Evolutionary conservation across 2,888 invertebrate genomes (phyloP).

Genomic region (Lasioglossum vierecki): DNA sequence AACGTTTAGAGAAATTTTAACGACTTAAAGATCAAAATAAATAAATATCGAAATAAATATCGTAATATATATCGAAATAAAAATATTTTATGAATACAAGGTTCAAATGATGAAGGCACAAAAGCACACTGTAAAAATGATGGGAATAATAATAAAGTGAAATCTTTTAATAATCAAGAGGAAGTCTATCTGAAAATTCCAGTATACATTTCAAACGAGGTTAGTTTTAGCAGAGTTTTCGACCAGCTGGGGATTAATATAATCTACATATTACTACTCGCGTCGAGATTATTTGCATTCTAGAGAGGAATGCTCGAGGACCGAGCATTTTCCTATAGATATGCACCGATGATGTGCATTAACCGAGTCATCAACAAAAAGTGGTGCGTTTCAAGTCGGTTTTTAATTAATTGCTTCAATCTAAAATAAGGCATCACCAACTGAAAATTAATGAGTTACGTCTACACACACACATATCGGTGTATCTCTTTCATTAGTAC

Average conservation of each 20-base stretch:
- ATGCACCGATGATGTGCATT: conserved; percentile 34
- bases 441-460: neutral
- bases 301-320: conserved; percentile 49
- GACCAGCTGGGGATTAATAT: conserved; percentile 68
- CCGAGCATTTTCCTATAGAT: conserved; percentile 42
- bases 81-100: neutral
- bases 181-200: conserved; percentile 23
- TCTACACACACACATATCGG: too few relatives aligned
- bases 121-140: neutral
- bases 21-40: neutral
- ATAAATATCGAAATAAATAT: too few relatives aligned
- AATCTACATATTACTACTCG: conserved; percentile 67
- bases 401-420: neutral
- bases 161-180: conserved; percentile 23
- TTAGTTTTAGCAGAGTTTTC: conserved; percentile 67
- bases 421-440: neutral
- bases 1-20: too few relatives aligned
- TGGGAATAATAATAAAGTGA: conserved; percentile 8
- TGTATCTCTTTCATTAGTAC: neutral
- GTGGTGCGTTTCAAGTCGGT: neutral
- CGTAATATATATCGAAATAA: neutral
- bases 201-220: conserved; percentile 39
- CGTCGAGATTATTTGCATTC: conserved; percentile 65
- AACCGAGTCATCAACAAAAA: neutral
- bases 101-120: neutral